These are phyloP conservation scores for Dexiosoma caninum DNA, from an alignment of 2,888 invertebrate species.

Conservation along the genomic window DNA sequence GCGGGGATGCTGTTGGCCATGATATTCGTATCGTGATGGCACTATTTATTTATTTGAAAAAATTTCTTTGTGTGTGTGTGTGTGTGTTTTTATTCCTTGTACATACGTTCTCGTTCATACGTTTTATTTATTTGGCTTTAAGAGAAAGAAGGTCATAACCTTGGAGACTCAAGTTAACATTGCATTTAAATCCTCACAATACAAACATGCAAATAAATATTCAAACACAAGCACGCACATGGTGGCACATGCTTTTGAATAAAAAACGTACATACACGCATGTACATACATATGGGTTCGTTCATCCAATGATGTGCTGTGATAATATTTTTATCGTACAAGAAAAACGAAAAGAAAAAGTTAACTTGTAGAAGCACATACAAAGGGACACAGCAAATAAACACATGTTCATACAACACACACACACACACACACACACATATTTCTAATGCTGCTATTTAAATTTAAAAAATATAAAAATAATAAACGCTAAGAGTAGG, in stretches of 20 bases:
- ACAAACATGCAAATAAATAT: background rate
- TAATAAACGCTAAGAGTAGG: background rate
- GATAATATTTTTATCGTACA: constrained; percentile 8
- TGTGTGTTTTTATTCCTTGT: background rate
- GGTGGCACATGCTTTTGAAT: background rate
- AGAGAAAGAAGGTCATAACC: constrained; percentile 58
- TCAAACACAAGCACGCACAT: background rate
- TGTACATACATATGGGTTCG: too few species aligned
- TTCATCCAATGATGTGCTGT: background rate
- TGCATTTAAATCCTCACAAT: too few species aligned
- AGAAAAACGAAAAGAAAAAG: too few species aligned
- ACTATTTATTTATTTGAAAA: background rate
- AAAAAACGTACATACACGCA: background rate
- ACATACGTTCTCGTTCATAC: background rate
- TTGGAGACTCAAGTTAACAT: constrained; percentile 54
- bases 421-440: background rate
- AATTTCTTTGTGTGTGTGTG: background rate
- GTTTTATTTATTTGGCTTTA: constrained; percentile 52
- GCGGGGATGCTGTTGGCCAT: background rate
- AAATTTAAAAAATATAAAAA: background rate
- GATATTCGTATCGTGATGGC: background rate
- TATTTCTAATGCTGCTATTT: constrained; percentile 1
- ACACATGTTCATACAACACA: background rate
- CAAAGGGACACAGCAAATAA: background rate
- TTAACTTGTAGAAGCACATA: too few species aligned